Percentiles rank a stretch among this genome's conserved stretches.
These are phyloP conservation scores for Pocillopora meandrina DNA, from an alignment of 92 coral and sea anemone species.

Conservation along the genomic window DNA sequence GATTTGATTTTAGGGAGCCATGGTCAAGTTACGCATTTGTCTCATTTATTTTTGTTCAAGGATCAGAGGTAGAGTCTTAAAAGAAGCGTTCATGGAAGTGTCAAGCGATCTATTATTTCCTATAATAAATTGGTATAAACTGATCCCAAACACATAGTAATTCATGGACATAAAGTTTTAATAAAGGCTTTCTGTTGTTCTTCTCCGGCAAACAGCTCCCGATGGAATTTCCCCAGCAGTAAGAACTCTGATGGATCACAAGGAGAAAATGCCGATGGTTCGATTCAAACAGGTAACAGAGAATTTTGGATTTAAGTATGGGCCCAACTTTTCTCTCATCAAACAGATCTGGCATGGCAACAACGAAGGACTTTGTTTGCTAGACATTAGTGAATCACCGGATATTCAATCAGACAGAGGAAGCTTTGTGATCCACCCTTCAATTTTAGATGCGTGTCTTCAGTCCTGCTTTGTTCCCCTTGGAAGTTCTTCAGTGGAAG, in stretches of 20 bases:
- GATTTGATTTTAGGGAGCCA: too few species aligned
- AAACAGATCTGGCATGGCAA: conserved; percentile 70
- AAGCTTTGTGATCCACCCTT: conserved; percentile 78
- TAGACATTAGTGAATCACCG: conserved; percentile 43
- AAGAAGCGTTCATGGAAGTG: too few species aligned
- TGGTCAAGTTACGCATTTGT: too few species aligned
- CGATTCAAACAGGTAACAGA: conserved; percentile 59
- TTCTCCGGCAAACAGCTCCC: background rate
- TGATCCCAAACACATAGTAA: too few species aligned
- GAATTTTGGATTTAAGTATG: conserved; percentile 71
- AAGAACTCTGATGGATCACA: conserved; percentile 33
- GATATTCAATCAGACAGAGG: conserved; percentile 33
- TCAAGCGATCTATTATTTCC: too few species aligned
- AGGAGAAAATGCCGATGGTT: conserved; percentile 60
- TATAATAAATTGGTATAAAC: too few species aligned
- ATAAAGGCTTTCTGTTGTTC: background rate
- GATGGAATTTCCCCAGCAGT: conserved; percentile 9
- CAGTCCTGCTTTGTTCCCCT: conserved; percentile 71
- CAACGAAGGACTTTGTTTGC: conserved; percentile 66
- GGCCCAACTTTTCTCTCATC: conserved; percentile 74
- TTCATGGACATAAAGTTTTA: background rate
- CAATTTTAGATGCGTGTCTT: conserved; percentile 88
- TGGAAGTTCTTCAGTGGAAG: background rate
- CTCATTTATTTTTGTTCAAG: too few species aligned
- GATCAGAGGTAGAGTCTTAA: too few species aligned